Evolutionary conservation across 2,113 vertebrate genomes (phyloP).

Genomic region (Melanotaenia duboulayi): DNA sequence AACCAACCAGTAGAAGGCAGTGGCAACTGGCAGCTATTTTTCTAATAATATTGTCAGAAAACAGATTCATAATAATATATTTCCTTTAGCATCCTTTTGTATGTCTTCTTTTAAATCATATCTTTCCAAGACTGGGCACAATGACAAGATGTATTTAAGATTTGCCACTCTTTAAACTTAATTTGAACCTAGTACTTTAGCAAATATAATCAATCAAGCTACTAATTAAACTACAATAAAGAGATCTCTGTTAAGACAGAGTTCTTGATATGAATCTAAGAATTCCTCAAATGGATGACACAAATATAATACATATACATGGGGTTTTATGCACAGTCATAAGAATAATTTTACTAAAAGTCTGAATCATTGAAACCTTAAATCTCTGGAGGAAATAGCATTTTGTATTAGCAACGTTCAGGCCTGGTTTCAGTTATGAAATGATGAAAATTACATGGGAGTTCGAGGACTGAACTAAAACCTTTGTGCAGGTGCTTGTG

Average conservation of each 20-base stretch:
- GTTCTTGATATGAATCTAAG: neutral
- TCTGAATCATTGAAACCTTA: neutral
- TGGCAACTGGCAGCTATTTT: neutral
- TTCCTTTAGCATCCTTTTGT: too few relatives aligned
- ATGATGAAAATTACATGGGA: neutral
- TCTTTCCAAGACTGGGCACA: neutral
- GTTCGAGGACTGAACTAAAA: neutral
- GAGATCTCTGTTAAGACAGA: neutral
- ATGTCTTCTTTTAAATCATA: neutral
- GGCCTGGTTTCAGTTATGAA: neutral
- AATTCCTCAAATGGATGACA: neutral
- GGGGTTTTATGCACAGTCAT: neutral
- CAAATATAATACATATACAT: neutral
- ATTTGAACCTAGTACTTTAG: neutral
- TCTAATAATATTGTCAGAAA: too few relatives aligned
- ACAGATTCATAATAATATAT: neutral
- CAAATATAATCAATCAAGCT: neutral
- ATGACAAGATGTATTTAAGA: neutral
- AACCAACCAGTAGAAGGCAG: conserved; percentile 53
- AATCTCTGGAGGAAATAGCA: neutral
- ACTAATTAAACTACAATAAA: neutral
- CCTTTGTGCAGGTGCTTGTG: neutral
- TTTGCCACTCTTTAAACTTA: neutral
- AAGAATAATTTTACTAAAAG: neutral
- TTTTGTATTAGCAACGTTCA: neutral